A percentile compares a stretch with the other conserved stretches of the same genome.
phyloP scores from a whole-genome alignment of 2,113 vertebrate genomes.

The Patagioenas fasciata region DNA sequence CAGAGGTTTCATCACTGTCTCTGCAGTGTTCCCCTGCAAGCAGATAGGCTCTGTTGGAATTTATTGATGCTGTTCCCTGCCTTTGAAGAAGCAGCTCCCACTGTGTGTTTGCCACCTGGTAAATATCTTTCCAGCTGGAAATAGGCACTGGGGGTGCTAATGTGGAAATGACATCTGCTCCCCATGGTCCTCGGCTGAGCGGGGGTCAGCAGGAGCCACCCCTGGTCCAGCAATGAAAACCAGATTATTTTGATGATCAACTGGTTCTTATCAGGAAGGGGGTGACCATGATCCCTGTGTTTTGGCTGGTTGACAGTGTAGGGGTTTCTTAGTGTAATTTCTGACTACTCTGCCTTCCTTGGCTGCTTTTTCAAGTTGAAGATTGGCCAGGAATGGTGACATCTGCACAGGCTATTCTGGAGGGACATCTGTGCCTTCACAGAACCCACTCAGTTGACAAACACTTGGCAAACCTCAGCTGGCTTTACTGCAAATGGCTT shows the following conservation, averaged over 20 bases:
- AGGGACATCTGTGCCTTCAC: not conserved
- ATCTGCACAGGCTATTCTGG: not conserved
- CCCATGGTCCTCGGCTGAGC: not conserved
- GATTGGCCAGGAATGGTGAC: not conserved
- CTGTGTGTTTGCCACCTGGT: not conserved
- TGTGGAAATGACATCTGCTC: not conserved
- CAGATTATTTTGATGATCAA: not conserved
- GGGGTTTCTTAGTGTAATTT: not conserved
- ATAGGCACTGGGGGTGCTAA: not conserved
- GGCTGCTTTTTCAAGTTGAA: not conserved
- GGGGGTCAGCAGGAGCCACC: not conserved
- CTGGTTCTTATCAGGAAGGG: not conserved
- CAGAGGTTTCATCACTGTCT: constrained; percentile 16
- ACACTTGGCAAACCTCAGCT: not conserved
- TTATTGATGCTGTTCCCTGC: not conserved
- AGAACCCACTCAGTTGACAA: not conserved
- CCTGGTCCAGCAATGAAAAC: not conserved
- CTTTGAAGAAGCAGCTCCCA: not conserved
- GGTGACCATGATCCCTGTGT: rapidly evolving
- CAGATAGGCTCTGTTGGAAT: not conserved
- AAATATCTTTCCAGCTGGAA: not conserved
- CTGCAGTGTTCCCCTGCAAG: not conserved
- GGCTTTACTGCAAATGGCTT: not conserved
- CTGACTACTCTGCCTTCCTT: not conserved
- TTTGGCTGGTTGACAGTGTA: not conserved